A percentile compares a stretch with the other conserved stretches of the same genome.
Evolutionary conservation across 2,113 vertebrate species (phyloP).

Genomic region (Sigmodon hispidus): DNA sequence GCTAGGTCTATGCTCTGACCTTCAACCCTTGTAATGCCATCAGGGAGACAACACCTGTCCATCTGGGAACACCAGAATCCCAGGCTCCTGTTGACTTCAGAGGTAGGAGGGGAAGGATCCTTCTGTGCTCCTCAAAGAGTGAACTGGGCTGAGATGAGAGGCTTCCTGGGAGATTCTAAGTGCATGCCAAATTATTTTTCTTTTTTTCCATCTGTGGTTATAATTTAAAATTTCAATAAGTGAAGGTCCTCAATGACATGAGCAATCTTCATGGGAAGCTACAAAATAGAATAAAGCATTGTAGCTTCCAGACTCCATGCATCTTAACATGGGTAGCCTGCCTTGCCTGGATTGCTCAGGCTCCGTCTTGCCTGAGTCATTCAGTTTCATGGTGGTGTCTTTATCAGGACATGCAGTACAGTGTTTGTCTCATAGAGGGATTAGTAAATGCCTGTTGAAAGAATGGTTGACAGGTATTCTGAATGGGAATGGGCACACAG

Average conservation of each 20-base stretch:
- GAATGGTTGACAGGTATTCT: not conserved
- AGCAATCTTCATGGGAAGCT: not conserved
- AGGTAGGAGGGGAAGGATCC: not conserved
- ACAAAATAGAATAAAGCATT: conserved; percentile 14
- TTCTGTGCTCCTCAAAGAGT: not conserved
- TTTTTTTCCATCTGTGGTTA: not conserved
- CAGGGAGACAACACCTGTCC: not conserved
- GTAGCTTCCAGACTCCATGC: not conserved
- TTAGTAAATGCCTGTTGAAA: not conserved
- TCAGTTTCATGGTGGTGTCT: not conserved
- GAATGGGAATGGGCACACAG: not conserved
- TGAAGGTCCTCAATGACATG: not conserved
- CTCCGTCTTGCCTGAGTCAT: not conserved
- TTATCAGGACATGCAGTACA: not conserved
- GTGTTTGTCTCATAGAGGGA: not conserved
- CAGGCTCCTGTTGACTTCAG: not conserved
- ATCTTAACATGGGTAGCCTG: not conserved
- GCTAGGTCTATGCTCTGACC: not conserved
- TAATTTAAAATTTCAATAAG: not conserved
- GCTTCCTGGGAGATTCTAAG: not conserved
- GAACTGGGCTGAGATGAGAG: not conserved
- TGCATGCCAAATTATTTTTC: conserved; percentile 37
- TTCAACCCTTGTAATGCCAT: not conserved
- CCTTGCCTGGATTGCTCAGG: not conserved
- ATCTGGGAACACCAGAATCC: not conserved